Conservation (phyloP, 2,888 invertebrate species). For the Bombylius discolor region DNA sequence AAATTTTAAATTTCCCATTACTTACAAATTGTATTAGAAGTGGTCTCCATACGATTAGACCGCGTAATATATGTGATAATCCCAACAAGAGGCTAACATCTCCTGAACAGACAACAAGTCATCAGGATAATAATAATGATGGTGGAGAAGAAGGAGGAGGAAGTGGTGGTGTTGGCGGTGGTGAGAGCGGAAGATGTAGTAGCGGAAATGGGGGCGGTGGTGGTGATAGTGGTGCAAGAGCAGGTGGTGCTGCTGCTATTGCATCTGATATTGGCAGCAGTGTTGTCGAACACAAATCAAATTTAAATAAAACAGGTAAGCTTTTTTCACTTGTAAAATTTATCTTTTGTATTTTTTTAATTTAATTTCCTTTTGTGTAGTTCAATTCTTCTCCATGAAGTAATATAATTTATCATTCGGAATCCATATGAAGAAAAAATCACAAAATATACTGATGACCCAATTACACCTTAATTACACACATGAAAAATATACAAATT, state of each 20-base stretch:
- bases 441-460: too few species aligned
- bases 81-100: slow-evolving; percentile 21
- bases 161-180: not conserved
- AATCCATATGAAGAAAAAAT: too few species aligned
- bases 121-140: slow-evolving; percentile 9
- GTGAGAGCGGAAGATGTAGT: too few species aligned
- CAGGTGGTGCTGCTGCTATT: not conserved
- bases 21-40: slow-evolving; percentile 12
- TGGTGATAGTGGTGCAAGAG: not conserved
- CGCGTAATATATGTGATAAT: slow-evolving; percentile 21
- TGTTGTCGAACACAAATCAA: not conserved
- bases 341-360: too few species aligned
- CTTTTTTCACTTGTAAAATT: too few species aligned
- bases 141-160: not conserved
- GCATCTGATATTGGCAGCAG: not conserved
- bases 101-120: slow-evolving; percentile 16
- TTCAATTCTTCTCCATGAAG: too few species aligned
- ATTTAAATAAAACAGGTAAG: slow-evolving; percentile 15
- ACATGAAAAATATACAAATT: too few species aligned
- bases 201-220: not conserved
- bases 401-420: too few species aligned
- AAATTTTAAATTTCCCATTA: not conserved
- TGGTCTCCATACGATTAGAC: slow-evolving; percentile 17
- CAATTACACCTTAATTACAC: too few species aligned
- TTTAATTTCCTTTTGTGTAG: too few species aligned